Conservation (phyloP, 2,888 invertebrate species). For the Ischnura elegans region DNA sequence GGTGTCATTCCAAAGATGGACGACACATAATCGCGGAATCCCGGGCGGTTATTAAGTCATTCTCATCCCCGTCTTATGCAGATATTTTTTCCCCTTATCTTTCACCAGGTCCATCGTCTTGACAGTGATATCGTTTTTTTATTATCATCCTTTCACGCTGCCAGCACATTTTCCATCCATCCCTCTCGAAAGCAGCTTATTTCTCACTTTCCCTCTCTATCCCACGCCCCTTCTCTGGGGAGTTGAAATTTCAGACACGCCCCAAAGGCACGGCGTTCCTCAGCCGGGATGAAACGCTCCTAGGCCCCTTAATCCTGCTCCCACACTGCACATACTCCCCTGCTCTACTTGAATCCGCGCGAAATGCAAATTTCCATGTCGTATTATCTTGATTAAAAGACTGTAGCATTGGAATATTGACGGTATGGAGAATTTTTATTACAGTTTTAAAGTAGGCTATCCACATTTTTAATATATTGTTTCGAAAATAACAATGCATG, state of each 20-base stretch:
- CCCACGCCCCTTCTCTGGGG: neutral
- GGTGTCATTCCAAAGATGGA: constrained; percentile 44
- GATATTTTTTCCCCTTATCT: constrained; percentile 4
- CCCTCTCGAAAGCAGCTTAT: neutral
- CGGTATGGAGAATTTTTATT: no score
- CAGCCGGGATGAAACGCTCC: neutral
- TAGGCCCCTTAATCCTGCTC: neutral
- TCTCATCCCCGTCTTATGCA: neutral
- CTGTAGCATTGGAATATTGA: no score
- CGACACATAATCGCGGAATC: constrained; percentile 43
- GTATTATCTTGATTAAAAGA: no score
- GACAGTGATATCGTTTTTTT: neutral
- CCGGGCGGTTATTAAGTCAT: constrained; percentile 33
- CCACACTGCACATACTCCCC: neutral
- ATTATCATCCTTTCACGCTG: neutral
- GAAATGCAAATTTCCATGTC: neutral
- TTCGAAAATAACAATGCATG: no score
- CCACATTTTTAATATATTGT: no score
- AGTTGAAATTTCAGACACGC: neutral
- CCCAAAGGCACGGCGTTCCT: neutral
- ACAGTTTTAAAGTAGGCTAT: no score
- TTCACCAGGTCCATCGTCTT: neutral
- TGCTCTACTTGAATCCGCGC: neutral
- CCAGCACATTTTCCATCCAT: neutral
- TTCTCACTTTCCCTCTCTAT: constrained; percentile 46